Evolutionary conservation across 1,140 invertebrate genomes (phyloP), one percentile per base, ranked within the genome.

Genomic region (Drosophila nebulosa): DNA sequence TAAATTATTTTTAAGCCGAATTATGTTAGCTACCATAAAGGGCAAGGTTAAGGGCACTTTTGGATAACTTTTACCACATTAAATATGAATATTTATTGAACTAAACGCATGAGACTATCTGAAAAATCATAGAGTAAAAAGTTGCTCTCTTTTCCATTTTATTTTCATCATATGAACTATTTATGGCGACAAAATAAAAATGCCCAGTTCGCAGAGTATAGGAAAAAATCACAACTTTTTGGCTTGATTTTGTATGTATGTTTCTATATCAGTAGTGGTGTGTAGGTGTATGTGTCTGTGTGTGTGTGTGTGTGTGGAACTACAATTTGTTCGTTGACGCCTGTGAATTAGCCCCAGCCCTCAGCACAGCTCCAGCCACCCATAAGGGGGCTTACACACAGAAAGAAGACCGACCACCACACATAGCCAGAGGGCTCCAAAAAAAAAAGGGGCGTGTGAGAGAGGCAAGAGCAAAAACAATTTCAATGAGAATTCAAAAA

Each of bases 401-500:
- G 27, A 27, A 3, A 42, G 58, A 21, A 65, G 30, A 32, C 10
- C 42, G 35, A 30, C 35, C 27, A 35, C 6, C 22, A 24, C 14
- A 50, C 55, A 60, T 56, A 64, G 66, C 79, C 79, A 78, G 62
- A 61, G 70, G 64, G 39, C 39, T 46, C 39, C 75, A 36, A 74
- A 59, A 9, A 36, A 74, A 59, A 9, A 61, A 39, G 50, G 52
- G 55, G 42, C 52, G 58, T 64, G 56, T 51, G 52, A 69, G 39
- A 63, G 62, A 63, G 62, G 50, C 12, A 56, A 51, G 35, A 30
- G 64, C 77, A 80, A 74, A 85, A 86, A 81, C 81, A 88, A 83
- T 86, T 88, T 86, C 74, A 81, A 70, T 86, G 83, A 66, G 71
- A 69, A 78, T 77, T 78, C 78, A 71, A 86, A 86, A 86, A 86